Base-by-base conservation (phyloP, 2,113 vertebrate species). In the Opisthocomus hoazin region DNA sequence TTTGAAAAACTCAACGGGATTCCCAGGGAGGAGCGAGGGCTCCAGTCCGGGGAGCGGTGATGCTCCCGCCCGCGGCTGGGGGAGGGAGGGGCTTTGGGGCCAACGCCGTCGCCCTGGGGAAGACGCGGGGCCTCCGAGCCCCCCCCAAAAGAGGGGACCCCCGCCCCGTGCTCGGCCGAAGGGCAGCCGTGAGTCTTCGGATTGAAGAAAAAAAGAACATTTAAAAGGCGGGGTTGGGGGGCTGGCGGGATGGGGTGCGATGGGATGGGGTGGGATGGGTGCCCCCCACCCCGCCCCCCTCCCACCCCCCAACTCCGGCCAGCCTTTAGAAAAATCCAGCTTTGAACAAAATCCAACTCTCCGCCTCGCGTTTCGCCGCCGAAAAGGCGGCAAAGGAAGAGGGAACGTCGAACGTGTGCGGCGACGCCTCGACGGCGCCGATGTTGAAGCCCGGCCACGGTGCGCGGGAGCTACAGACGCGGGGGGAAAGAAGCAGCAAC, bases 361-460 rank as follows among this genome's bases (percentile, higher is more conserved):
- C 37, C 15, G 68, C 71, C 36, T 5, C 43, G 2, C 3, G 0
- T 17, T 69, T 43, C 56, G 66, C 37, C 1, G 0, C 0, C 1
- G 51, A 61, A 83, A 94, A 57, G 36, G 45, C 32, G 60, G 30
- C 43, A 45, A 68, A 81, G 51, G 86, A 69, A 82, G 34, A 30
- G 20, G 46, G n/a, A 69, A 70, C 0, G 5, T 58, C 30, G 24
- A 17, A 41, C 15, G 64, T 89, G 32, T 78, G 34, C 1, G 10
- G 46, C 66, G 50, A 90, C 24, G 43, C 13, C 58, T n/a, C 1
- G 0, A 46, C 71, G 50, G 45, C 34, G 78, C 75, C 89, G 82
- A 68, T 36, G 15, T 43, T 43, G 15, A 51, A 60, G 57, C 26
- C 60, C 43, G 78, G 74, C 71, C 88, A 71, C 2, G 32, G 74